Base-by-base conservation (phyloP, 2,888 invertebrate species). In the Phasia obesa region DNA sequence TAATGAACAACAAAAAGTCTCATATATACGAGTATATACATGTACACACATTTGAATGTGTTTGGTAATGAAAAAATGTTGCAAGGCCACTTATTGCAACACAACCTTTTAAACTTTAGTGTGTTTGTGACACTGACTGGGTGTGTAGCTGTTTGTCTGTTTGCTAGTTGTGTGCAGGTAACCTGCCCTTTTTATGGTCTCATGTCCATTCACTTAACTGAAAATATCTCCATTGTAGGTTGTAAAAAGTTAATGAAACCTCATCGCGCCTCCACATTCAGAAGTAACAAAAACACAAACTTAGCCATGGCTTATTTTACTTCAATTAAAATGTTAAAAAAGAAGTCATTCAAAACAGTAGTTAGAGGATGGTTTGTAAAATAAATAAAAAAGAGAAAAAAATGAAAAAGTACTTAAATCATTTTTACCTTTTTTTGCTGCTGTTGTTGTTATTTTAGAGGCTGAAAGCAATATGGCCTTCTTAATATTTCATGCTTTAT, bases 231-330 rank as follows among this genome's bases (percentile, higher is more conserved):
- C 62, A 55, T 70, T 59, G 23, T 67, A 4, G 44, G 15, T 23
- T 51, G 51, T 23, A 55, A 44, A 73, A 74, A 53, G 15, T 42
- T 49, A 67, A 59, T 59, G 49, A 47, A 67, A 59, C 59, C 51
- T 31, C 53, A 64, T 44, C 31, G 31, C 64, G 15, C 44, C 23
- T 15, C 64, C 27, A 19, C 19, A 57, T 53, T 64, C 38, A 51
- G 2, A 49, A 55, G 17, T 53, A 59, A 35, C n/a, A 74, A 73
- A 69, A 57, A 62, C 35, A 70, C 67, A 74, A 47, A 71, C 49
- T 38, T 51, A 69, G 77, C 78, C 74, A 64, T 81, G 81, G 79
- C 79, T 85, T 85, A 83, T 81, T 85, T 84, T 85, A 77, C 84
- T 84, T 84, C 84, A 85, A 85, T 84, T 85, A 85, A 85, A 76